phyloP scores from a whole-genome alignment of 2,113 vertebrate genomes.

The Microcebus ravelobensis region DNA sequence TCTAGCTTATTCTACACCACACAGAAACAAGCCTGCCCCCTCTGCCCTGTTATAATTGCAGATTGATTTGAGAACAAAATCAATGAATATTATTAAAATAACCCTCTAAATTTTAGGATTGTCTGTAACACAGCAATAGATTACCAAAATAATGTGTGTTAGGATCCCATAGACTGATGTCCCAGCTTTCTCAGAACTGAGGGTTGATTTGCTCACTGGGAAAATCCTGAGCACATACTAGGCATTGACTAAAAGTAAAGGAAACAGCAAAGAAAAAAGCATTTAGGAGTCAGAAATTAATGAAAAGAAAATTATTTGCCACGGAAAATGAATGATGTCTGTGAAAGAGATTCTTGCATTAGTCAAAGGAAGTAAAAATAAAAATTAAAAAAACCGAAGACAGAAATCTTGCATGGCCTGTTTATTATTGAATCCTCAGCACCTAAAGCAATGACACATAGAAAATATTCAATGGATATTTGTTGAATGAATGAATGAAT shows the following conservation, averaged over 20 bases:
- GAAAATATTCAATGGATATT: neutral
- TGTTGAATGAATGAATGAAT: neutral
- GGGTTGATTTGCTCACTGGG: neutral
- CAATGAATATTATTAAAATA: neutral
- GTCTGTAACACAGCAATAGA: neutral
- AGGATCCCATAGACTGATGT: neutral
- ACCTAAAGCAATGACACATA: neutral
- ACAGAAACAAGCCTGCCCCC: neutral
- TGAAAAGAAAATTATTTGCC: neutral
- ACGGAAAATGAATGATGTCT: neutral
- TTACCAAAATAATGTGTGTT: neutral
- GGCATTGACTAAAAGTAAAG: neutral
- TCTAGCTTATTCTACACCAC: neutral
- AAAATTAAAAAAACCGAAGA: neutral
- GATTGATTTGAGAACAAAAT: neutral
- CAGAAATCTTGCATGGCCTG: neutral
- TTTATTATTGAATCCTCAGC: neutral
- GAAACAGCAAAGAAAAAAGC: neutral
- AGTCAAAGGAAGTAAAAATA: neutral
- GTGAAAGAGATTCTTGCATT: neutral
- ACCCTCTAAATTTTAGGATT: neutral
- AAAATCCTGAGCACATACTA: neutral
- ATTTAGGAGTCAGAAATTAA: neutral
- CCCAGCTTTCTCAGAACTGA: neutral
- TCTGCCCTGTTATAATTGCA: neutral